phyloP scores from a whole-genome alignment of 1,140 invertebrate genomes.

The Zaprionus taronus region DNA sequence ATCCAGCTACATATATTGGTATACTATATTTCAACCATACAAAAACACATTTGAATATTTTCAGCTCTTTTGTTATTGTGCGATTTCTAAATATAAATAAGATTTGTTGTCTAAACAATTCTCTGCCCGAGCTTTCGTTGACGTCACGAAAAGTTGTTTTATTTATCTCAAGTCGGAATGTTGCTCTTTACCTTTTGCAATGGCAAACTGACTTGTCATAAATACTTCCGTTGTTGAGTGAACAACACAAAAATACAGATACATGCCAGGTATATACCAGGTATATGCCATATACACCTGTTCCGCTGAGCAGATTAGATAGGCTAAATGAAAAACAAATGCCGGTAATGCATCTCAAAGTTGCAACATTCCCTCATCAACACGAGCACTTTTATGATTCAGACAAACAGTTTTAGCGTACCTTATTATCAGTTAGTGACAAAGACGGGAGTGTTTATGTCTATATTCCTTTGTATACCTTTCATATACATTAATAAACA shows the following conservation, averaged over 20 bases:
- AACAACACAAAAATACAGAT: conserved; percentile 9
- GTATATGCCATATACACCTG: background rate
- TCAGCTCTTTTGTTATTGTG: conserved; percentile 47
- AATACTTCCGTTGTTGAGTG: conserved; percentile 35
- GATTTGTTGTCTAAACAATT: conserved; percentile 62
- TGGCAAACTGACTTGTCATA: conserved; percentile 28
- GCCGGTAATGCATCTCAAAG: conserved; percentile 8
- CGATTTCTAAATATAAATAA: conserved; percentile 54
- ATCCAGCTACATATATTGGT: conserved; percentile 30
- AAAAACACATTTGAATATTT: conserved; percentile 9
- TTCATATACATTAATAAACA: no score
- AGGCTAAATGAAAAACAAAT: conserved; percentile 4
- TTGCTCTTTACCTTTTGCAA: conserved; percentile 28
- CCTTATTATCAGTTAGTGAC: background rate
- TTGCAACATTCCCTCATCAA: conserved; percentile 16
- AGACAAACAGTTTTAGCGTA: background rate
- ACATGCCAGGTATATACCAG: background rate
- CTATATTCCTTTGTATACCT: background rate
- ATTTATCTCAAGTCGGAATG: conserved; percentile 1
- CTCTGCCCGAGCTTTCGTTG: conserved; percentile 30
- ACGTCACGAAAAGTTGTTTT: conserved; percentile 52
- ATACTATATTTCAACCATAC: conserved; percentile 5
- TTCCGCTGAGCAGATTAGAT: conserved; percentile 13
- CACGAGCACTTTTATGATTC: background rate
- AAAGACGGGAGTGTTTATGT: background rate